Conservation (phyloP, 2,888 invertebrate genomes). For the Linhomoeus sp. region DNA sequence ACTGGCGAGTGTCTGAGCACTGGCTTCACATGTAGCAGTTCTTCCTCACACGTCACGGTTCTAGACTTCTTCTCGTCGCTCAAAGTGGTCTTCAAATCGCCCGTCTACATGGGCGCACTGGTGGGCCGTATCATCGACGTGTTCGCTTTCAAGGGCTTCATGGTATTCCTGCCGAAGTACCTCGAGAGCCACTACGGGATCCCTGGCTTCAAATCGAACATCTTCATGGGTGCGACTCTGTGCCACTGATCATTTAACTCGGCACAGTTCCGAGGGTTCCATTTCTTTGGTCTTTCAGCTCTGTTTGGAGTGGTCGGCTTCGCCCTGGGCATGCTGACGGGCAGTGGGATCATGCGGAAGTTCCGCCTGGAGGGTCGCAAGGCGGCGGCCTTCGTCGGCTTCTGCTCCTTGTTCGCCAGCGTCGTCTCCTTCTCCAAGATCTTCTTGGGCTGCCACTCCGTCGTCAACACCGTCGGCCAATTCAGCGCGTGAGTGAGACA, state of each 20-base stretch:
- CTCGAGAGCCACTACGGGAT: conserved; percentile 25
- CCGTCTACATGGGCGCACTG: conserved; percentile 17
- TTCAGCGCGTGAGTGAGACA: conserved; percentile 6
- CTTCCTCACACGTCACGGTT: not conserved
- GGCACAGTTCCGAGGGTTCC: not conserved
- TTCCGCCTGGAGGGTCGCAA: conserved; percentile 14
- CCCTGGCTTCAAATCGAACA: conserved; percentile 20
- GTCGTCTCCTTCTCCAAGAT: conserved; percentile 17
- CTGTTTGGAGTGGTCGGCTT: conserved; percentile 26
- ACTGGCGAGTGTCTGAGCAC: not conserved
- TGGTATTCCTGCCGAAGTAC: conserved; percentile 25
- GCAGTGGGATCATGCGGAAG: conserved; percentile 15
- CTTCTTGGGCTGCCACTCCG: conserved; percentile 21
- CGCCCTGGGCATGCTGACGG: conserved; percentile 18
- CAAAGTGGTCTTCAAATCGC: conserved; percentile 12
- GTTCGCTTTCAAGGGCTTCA: conserved; percentile 25
- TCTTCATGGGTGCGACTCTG: conserved; percentile 14
- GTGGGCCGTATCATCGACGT: conserved; percentile 25
- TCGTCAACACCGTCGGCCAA: conserved; percentile 17
- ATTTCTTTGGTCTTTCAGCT: conserved; percentile 17
- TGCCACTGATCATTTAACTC: conserved; percentile 9
- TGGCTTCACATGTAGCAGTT: not conserved
- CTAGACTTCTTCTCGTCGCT: conserved; percentile 17
- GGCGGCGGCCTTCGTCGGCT: conserved; percentile 18
- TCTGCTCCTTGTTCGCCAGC: conserved; percentile 18